Percentiles rank a stretch among this genome's conserved stretches.
phyloP scores from a whole-genome alignment of 2,797 vertebrate genomes.

The Phylloscopus collybita region DNA sequence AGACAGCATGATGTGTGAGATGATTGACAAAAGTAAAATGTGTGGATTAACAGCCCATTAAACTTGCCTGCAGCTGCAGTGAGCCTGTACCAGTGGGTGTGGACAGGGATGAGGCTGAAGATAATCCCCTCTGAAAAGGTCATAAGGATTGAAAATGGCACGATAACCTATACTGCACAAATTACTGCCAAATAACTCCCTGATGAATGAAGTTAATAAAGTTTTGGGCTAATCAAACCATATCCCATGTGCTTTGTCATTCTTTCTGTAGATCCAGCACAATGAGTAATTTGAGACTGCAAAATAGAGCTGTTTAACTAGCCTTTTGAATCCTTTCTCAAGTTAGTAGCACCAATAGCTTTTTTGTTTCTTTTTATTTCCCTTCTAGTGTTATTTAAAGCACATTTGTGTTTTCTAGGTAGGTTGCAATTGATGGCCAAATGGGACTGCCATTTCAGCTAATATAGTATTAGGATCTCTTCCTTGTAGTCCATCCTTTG shows the following conservation, averaged over 20 bases:
- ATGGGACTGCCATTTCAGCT: neutral
- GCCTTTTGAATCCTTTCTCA: constrained; percentile 9
- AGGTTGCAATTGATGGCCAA: neutral
- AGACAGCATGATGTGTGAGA: neutral
- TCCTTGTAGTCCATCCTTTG: neutral
- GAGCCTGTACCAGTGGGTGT: neutral
- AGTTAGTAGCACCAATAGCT: neutral
- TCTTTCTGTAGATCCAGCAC: constrained; percentile 13
- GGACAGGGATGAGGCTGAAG: neutral
- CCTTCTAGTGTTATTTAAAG: neutral
- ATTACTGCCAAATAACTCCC: constrained; percentile 6
- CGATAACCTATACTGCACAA: neutral
- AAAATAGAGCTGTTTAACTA: constrained; percentile 6
- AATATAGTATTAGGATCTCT: neutral
- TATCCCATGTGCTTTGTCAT: constrained; percentile 23
- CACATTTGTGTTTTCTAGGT: neutral
- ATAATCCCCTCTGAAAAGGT: neutral
- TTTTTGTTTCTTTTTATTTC: neutral
- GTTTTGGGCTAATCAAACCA: constrained; percentile 42
- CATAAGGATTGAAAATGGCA: neutral
- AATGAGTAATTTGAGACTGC: constrained; percentile 22
- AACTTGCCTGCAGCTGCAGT: neutral
- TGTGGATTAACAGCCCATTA: neutral
- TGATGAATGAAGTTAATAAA: constrained; percentile 22
- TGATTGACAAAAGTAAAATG: neutral